Conservation (phyloP, 1,140 invertebrate species). For the Gryon sp. region DNA sequence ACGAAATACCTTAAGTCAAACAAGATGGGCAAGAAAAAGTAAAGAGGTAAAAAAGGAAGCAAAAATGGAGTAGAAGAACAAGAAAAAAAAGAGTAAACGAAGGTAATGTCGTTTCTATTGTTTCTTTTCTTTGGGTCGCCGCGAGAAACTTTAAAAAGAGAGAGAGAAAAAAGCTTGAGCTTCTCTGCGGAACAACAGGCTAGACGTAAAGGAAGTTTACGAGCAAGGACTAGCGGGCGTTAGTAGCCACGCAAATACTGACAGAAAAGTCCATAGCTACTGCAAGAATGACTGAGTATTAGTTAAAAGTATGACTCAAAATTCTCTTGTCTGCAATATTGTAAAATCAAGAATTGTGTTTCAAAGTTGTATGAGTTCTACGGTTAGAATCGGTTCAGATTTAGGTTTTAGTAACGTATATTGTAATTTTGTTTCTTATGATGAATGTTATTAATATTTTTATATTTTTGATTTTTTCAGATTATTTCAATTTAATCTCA, state of each 20-base stretch:
- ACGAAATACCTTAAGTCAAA: slow-evolving; percentile 47
- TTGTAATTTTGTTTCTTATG: too few relatives aligned
- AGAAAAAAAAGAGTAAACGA: slow-evolving; percentile 39
- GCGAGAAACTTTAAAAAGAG: slow-evolving; percentile 37
- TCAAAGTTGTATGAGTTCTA: too few relatives aligned
- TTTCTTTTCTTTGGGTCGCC: slow-evolving; percentile 35
- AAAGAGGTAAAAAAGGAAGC: too few relatives aligned
- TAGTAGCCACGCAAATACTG: slow-evolving; percentile 42
- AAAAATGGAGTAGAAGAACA: too few relatives aligned
- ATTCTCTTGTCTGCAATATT: too few relatives aligned
- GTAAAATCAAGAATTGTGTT: too few relatives aligned
- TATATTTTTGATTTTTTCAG: too few relatives aligned
- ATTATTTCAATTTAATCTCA: too few relatives aligned
- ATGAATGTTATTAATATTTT: too few relatives aligned
- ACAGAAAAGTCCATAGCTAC: slow-evolving; percentile 8
- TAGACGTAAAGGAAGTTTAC: slow-evolving; percentile 46
- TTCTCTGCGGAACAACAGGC: slow-evolving; percentile 37
- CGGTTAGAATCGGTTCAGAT: too few relatives aligned
- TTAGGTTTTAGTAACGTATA: too few relatives aligned
- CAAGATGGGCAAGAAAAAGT: slow-evolving; percentile 30
- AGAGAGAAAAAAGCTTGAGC: slow-evolving; percentile 39
- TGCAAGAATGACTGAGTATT: slow-evolving; percentile 11
- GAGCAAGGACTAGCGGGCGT: slow-evolving; percentile 36
- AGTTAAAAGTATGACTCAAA: too few relatives aligned
- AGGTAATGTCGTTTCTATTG: slow-evolving; percentile 54